phyloP scores from a whole-genome alignment of 2,113 vertebrate species.

The Electrona antarctica region DNA sequence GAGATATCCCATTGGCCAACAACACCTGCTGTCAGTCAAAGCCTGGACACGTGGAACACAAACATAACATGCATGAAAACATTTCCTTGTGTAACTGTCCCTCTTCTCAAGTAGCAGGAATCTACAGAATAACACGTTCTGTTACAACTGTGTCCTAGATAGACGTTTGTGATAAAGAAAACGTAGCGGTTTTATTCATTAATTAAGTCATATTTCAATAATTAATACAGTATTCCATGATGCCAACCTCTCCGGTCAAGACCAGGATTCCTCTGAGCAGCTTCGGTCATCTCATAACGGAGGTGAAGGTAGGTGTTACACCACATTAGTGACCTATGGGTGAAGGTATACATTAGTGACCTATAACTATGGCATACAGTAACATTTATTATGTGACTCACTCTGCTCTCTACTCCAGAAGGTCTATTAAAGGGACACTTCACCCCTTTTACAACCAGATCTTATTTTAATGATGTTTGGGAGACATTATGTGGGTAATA shows the following conservation, averaged over 20 bases:
- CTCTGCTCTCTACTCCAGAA: too few species aligned
- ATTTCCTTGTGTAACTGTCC: conserved; percentile 32
- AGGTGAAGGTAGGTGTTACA: conserved; percentile 68
- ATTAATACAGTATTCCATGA: too few species aligned
- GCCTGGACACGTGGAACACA: background rate
- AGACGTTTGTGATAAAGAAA: background rate
- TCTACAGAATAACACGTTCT: background rate
- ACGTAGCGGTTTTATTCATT: too few species aligned
- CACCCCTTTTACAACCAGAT: too few species aligned
- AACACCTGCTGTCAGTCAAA: background rate
- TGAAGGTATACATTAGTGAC: too few species aligned
- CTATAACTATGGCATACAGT: too few species aligned
- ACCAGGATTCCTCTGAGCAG: conserved; percentile 70
- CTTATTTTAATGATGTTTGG: too few species aligned
- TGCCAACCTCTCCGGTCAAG: conserved; percentile 72
- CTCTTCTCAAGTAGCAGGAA: background rate
- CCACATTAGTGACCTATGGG: background rate
- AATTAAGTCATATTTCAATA: too few species aligned
- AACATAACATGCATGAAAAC: background rate
- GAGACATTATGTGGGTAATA: too few species aligned
- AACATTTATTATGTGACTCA: too few species aligned
- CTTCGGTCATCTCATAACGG: conserved; percentile 73
- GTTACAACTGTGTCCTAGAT: too few species aligned
- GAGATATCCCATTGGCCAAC: conserved; percentile 42
- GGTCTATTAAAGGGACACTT: too few species aligned